Conservation (phyloP, 92 coral and sea anemone genomes). For the Anthopleura xanthogrammica region DNA sequence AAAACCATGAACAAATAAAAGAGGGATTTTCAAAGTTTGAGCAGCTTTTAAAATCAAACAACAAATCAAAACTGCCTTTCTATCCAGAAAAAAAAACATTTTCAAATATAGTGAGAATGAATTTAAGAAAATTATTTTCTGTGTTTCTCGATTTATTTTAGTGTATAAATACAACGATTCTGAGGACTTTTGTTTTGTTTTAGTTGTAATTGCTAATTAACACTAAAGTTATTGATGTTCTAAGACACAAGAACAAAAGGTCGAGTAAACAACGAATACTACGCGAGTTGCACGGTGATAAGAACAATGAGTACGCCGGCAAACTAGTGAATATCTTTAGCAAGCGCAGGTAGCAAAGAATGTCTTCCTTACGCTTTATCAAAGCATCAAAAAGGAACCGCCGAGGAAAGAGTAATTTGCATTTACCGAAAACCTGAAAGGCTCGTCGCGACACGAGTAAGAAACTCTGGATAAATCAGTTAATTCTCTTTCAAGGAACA, state of each 20-base stretch:
- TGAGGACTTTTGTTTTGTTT: not conserved
- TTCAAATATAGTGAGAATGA: not conserved
- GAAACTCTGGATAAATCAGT: not conserved
- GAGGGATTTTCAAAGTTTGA: not conserved
- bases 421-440: not conserved
- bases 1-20: not conserved
- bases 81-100: not conserved
- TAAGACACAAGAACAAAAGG: not conserved
- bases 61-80: not conserved
- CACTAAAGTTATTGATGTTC: constrained; percentile 1
- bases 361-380: not conserved
- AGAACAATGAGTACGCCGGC: not conserved
- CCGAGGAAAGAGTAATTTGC: not conserved
- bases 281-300: not conserved
- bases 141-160: not conserved
- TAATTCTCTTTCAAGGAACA: not conserved
- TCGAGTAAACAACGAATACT: not conserved
- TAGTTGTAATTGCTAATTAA: constrained; percentile 2
- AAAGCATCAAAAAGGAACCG: not conserved
- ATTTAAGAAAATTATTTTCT: not conserved
- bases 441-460: not conserved
- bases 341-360: not conserved
- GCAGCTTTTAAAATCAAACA: not conserved
- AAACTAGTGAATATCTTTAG: not conserved
- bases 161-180: not conserved